phyloP scores from a whole-genome alignment of 2,888 invertebrate species.

The Ophion ventricosus region DNA sequence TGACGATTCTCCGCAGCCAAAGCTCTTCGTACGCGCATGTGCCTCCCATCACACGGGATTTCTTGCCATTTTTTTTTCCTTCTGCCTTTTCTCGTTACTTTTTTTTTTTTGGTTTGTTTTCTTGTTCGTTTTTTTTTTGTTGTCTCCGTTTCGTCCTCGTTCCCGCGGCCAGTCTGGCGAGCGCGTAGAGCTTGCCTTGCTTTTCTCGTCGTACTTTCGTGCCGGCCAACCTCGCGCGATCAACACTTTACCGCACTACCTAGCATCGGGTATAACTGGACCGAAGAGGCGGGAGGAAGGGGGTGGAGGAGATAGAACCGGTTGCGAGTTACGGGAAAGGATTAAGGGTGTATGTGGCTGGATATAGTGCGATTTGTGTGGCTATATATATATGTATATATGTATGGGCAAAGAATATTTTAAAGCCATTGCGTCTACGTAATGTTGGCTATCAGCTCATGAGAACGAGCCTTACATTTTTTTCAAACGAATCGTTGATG shows the following conservation, averaged over 20 bases:
- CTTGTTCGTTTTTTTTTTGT: not conserved
- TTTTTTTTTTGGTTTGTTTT: no score
- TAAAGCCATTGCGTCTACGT: not conserved
- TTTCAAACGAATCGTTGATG: not conserved
- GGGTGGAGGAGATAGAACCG: constrained; percentile 23
- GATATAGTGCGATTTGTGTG: constrained; percentile 40
- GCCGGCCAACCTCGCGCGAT: not conserved
- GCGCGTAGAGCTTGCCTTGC: constrained; percentile 1
- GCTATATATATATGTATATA: constrained; percentile 17
- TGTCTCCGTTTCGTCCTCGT: not conserved
- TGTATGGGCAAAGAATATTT: not conserved
- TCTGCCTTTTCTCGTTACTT: not conserved
- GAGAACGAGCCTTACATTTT: not conserved
- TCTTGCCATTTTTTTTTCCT: not conserved
- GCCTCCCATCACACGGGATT: not conserved
- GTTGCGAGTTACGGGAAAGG: constrained; percentile 58
- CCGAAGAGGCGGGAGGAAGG: not conserved
- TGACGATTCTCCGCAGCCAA: not conserved
- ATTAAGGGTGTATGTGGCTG: constrained; percentile 62
- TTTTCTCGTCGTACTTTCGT: not conserved
- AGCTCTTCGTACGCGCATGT: constrained; percentile 17
- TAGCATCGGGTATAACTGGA: not conserved
- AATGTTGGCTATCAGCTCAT: not conserved
- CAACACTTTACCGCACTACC: not conserved
- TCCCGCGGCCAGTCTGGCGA: not conserved